Base-by-base conservation (phyloP, 2,888 invertebrate genomes). In the Ophion ventricosus region DNA sequence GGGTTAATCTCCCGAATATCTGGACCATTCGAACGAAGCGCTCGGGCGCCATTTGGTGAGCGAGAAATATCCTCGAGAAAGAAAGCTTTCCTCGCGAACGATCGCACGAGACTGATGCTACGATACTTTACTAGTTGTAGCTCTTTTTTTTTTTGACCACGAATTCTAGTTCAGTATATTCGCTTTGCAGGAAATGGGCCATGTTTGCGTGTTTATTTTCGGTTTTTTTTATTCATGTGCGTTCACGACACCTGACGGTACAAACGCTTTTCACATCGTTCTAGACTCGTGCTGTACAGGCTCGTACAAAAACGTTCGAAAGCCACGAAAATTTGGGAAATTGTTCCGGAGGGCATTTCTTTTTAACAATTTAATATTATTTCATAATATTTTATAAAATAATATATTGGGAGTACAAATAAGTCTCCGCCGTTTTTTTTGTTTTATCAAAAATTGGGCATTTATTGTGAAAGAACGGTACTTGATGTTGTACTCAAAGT, bases 1-100 rank as follows among this genome's bases (percentile, higher is more conserved):
- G 82, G 0, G 85, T 87, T 3, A 90, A 29, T 61, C 74, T 87
- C 17, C 89, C 90, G n/a, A 87, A 85, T 43, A 86, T 57, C 57
- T 74, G 76, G n/a, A 78, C 20, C 1, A 59, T 54, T 26, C 66
- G 43, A 5, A 78, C 74, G 69, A 78, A 84, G 54, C 77, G 78
- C 29, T 84, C 61, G 29, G 84, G 84, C 57, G 78, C 81, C 64
- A 84, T 74, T 7, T 11, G 63, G 8, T 10, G 3, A 17, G 17
- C 4, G 2, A 11, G 17, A 17, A 49, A 49, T 49, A 49, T n/a
- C 26, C 49, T 25, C 67, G 25, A 25, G 17, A 35, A 11, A 49
- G 49, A 4, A 17, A 49, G 43, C 67, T 49, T 14, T 67, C 61
- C 8, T 17, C 49, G 49, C 49, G 49, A 17, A 49, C 49, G 49